These are phyloP conservation scores for Myrmophylax atrothorax DNA, from an alignment of 2,113 vertebrate species.

Conservation along the genomic window DNA sequence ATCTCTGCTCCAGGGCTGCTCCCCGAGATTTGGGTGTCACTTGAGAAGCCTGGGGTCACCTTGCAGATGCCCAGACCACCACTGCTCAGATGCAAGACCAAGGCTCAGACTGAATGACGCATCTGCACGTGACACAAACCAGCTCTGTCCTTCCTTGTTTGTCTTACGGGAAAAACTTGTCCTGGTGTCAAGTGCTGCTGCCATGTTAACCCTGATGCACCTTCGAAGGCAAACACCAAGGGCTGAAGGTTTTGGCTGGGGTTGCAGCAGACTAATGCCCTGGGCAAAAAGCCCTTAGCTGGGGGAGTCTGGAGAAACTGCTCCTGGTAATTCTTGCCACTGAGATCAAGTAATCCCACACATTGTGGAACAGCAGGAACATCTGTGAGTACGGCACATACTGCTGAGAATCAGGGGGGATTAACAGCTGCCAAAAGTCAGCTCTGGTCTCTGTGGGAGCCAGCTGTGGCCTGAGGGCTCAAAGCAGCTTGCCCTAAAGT, in stretches of 20 bases:
- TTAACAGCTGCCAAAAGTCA: not conserved
- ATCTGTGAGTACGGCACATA: not conserved
- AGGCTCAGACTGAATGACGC: not conserved
- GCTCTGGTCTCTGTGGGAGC: not conserved
- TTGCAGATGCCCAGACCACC: rapidly evolving
- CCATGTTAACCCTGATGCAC: rapidly evolving
- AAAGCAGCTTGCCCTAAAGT: not conserved
- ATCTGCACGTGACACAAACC: rapidly evolving
- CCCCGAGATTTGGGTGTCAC: not conserved
- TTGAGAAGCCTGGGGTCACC: rapidly evolving
- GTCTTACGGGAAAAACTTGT: not conserved
- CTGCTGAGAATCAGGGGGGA: not conserved
- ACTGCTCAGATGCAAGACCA: not conserved
- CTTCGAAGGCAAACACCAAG: not conserved
- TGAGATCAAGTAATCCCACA: not conserved
- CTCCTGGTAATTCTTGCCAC: not conserved
- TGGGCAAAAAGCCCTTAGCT: not conserved
- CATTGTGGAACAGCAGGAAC: not conserved
- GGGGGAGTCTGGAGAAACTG: not conserved
- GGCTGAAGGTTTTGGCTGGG: not conserved
- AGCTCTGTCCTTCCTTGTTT: not conserved
- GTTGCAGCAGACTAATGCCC: not conserved
- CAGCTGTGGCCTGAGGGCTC: not conserved
- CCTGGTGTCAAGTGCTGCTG: not conserved
- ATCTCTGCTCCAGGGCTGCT: not conserved